Base-by-base conservation (phyloP, 2,888 invertebrate genomes). In the Prenolepis imparis region DNA sequence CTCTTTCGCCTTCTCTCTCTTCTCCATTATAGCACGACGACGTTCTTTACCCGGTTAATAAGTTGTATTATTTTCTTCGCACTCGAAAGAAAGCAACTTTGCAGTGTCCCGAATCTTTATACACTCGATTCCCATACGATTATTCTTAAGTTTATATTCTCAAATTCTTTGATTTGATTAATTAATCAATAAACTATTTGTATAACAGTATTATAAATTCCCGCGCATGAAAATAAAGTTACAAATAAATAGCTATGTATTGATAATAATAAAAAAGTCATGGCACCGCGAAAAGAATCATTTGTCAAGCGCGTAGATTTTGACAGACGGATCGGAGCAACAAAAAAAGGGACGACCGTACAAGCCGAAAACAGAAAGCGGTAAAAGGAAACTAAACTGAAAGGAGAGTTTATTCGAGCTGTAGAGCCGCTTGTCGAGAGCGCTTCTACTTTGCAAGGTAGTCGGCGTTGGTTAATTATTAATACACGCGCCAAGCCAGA, bases 41-140 rank as follows among this genome's bases (percentile, higher is more conserved):
- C 84, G 70, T 83, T 84, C 87, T 84, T 90, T 84, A 48, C 48
- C 84, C 74, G 89, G 87, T 90, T 93, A 93, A 93, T 92, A 92
- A 93, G 92, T 90, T 89, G 86, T 88, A 91, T 93, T 92, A 92
- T 92, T 93, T 92, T 93, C 91, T 91, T 90, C 92, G 90, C 89
- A 84, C 70, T 74, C 87, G 84, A 86, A 72, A 87, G 84, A 87
- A 85, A 85, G 83, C 84, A 82, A 87, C 86, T 83, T 70, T 59
- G 63, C 72, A 83, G 83, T 81, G 28, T 21, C 68, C 75, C 73
- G 63, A 36, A 83, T 82, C 80, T 88, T 78, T 73, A n/a, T n/a
- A 52, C 24, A 52, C 36, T 39, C 59, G 36, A 67, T n/a, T 28
- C 44, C 41, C 41, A 36, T 44, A 15, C 18, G 11, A 44, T 44